A percentile compares a stretch with the other conserved stretches of the same genome.
phyloP scores from a whole-genome alignment of 2,113 vertebrate species.

The Trichomycterus rosablanca region DNA sequence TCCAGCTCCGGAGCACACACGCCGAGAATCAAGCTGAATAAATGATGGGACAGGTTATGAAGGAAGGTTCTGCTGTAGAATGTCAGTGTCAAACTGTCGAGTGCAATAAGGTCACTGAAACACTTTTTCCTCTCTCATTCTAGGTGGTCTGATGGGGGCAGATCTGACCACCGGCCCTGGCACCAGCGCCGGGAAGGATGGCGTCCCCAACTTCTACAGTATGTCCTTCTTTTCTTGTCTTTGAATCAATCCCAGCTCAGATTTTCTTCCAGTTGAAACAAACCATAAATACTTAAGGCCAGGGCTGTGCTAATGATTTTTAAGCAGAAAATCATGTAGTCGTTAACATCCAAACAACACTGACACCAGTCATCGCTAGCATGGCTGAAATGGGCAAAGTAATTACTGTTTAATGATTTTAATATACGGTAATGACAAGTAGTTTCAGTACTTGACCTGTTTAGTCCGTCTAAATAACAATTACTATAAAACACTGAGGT shows the following conservation, averaged over 20 bases:
- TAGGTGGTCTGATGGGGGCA: slow-evolving; percentile 98
- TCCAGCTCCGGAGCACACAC: neutral
- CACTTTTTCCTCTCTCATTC: slow-evolving; percentile 49
- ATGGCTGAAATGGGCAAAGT: neutral
- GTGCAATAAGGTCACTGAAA: slow-evolving; percentile 30
- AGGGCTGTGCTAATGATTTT: slow-evolving; percentile 29
- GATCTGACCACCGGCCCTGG: slow-evolving; percentile 98
- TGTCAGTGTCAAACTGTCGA: slow-evolving; percentile 25
- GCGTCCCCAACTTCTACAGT: slow-evolving; percentile 55
- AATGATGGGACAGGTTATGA: slow-evolving; percentile 26
- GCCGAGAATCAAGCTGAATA: slow-evolving; percentile 6
- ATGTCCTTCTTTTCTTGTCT: slow-evolving; percentile 39
- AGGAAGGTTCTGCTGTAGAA: slow-evolving; percentile 23
- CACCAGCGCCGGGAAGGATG: slow-evolving; percentile 95
- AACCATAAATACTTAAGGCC: slow-evolving; percentile 10
- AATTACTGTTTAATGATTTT: slow-evolving; percentile 14
- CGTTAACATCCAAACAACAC: slow-evolving; percentile 26
- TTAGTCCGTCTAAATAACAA: slow-evolving; percentile 12
- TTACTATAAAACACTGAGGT: neutral
- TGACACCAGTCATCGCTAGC: neutral
- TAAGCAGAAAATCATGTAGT: slow-evolving; percentile 7
- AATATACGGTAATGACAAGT: slow-evolving; percentile 5
- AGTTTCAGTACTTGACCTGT: slow-evolving; percentile 5
- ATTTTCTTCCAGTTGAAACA: slow-evolving; percentile 29
- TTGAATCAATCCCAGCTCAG: slow-evolving; percentile 17